phyloP scores from a whole-genome alignment of 2,888 invertebrate species.

The Scelioninae gen. 2 region DNA sequence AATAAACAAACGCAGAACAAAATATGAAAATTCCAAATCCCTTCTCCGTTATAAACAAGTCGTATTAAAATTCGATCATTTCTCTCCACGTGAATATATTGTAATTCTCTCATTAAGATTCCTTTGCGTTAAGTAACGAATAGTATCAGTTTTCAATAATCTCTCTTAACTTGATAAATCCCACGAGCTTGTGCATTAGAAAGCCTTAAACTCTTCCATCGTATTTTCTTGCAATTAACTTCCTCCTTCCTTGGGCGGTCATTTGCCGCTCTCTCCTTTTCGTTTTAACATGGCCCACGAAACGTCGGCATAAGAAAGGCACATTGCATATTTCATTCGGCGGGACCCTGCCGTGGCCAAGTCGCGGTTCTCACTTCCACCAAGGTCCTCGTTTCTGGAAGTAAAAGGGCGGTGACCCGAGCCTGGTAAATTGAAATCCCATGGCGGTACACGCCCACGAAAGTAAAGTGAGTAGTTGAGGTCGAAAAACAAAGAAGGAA shows the following conservation, averaged over 20 bases:
- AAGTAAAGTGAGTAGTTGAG: slow-evolving; percentile 41
- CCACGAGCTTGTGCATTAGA: slow-evolving; percentile 24
- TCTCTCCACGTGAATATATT: no score
- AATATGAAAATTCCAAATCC: no score
- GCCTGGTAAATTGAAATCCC: slow-evolving; percentile 63
- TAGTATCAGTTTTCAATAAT: slow-evolving; percentile 44
- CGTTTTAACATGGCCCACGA: slow-evolving; percentile 51
- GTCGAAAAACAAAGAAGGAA: slow-evolving; percentile 38
- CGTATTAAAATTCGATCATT: no score
- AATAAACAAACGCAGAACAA: no score
- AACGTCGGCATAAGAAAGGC: slow-evolving; percentile 60
- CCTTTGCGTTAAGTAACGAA: no score
- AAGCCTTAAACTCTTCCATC: slow-evolving; percentile 63
- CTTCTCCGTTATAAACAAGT: no score
- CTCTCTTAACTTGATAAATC: slow-evolving; percentile 29
- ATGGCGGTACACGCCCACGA: slow-evolving; percentile 52
- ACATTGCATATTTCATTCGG: slow-evolving; percentile 68
- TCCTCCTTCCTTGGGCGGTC: slow-evolving; percentile 55
- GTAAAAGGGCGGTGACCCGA: slow-evolving; percentile 63
- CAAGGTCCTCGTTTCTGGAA: slow-evolving; percentile 57
- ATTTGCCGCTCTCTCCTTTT: slow-evolving; percentile 40
- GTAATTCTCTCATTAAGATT: no score
- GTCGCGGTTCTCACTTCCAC: slow-evolving; percentile 50
- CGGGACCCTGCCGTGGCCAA: slow-evolving; percentile 33
- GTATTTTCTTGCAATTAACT: slow-evolving; percentile 71